Evolutionary conservation across 2,888 invertebrate species (phyloP).

Genomic region (Mantis religiosa): DNA sequence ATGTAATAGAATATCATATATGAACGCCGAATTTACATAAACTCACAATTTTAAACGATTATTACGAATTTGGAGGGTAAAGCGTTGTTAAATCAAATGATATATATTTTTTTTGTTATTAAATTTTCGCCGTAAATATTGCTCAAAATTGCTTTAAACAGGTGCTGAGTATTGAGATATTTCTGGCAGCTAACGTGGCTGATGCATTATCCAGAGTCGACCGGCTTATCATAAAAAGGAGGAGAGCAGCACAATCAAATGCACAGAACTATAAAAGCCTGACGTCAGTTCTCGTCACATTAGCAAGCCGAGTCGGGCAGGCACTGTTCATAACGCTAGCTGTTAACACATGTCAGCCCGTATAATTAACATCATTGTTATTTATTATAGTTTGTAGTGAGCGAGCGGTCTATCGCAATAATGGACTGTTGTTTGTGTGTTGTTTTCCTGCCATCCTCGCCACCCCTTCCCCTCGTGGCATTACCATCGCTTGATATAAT

Average conservation of each 20-base stretch:
- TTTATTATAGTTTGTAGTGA: not conserved
- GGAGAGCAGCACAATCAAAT: not conserved
- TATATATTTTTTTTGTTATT: too few species aligned
- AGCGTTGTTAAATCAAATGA: too few species aligned
- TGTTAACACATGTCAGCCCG: not conserved
- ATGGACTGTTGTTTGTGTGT: not conserved
- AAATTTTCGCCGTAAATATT: too few species aligned
- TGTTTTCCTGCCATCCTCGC: not conserved
- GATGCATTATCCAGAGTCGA: too few species aligned
- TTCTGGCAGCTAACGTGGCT: too few species aligned
- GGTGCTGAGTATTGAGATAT: too few species aligned
- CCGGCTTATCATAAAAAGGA: too few species aligned
- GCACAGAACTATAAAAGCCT: not conserved
- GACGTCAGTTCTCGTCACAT: not conserved
- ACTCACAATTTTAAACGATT: too few species aligned
- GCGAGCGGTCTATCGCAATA: not conserved
- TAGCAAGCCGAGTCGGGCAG: not conserved
- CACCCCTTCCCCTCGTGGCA: not conserved
- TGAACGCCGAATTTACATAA: too few species aligned
- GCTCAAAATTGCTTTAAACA: too few species aligned
- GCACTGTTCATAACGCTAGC: not conserved
- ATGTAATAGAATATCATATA: too few species aligned
- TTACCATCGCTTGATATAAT: not conserved
- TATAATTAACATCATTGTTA: not conserved
- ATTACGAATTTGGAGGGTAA: too few species aligned